These are phyloP conservation scores for Archegozetes longisetosus DNA, from an alignment of 1,140 invertebrate species.

Conservation along the genomic window DNA sequence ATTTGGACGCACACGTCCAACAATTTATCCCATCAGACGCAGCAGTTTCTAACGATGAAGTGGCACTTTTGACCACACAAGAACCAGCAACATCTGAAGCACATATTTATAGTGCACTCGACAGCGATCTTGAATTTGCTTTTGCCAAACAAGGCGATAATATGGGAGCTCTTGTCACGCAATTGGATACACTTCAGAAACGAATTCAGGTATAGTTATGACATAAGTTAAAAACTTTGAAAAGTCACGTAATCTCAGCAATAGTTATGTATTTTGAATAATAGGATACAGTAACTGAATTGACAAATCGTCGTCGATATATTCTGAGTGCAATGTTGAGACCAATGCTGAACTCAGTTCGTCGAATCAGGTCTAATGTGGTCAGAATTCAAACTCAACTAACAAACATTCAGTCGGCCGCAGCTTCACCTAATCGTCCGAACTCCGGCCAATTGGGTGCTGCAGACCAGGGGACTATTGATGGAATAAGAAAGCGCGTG, in stretches of 20 bases:
- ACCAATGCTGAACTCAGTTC: conserved; percentile 13
- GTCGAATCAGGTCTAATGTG: conserved; percentile 10
- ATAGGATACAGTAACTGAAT: conserved; percentile 9
- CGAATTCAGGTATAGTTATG: conserved; percentile 2
- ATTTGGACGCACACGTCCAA: conserved; percentile 13
- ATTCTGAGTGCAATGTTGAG: conserved; percentile 11
- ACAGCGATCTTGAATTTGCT: conserved; percentile 5
- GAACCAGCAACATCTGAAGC: background rate
- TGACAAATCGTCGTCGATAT: conserved; percentile 8
- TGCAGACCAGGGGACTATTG: background rate
- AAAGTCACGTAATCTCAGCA: no score
- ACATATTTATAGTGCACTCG: conserved; percentile 8
- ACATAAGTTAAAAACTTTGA: no score
- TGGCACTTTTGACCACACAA: background rate
- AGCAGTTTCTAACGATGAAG: background rate
- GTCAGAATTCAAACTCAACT: conserved; percentile 12
- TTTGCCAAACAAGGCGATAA: background rate
- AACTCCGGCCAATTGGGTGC: background rate
- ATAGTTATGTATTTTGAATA: no score
- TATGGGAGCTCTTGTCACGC: background rate
- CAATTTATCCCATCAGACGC: background rate
- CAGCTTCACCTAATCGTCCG: background rate
- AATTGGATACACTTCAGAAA: conserved; percentile 11
- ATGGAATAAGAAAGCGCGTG: background rate
- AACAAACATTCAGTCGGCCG: background rate